phyloP scores from a whole-genome alignment of 2,113 vertebrate genomes.

The Strix aluco region DNA sequence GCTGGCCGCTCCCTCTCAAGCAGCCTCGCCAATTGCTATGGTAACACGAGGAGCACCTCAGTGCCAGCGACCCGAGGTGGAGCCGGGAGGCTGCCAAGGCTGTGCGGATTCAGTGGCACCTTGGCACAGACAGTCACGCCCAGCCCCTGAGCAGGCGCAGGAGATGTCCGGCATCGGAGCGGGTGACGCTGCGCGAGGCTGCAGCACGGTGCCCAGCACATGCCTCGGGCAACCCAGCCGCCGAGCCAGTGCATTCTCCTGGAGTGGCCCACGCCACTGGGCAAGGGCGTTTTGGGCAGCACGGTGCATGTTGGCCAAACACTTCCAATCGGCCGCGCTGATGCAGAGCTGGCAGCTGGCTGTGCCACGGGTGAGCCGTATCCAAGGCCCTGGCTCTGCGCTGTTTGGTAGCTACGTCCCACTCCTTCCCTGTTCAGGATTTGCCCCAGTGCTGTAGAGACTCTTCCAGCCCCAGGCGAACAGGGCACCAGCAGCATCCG shows the following conservation, averaged over 20 bases:
- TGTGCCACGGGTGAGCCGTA: background rate
- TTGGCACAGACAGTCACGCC: rapidly evolving
- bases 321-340: too few species aligned
- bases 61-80: background rate
- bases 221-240: background rate
- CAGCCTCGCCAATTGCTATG: background rate
- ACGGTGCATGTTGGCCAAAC: background rate
- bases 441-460: background rate
- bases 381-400: background rate
- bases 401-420: background rate
- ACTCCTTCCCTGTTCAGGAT: background rate
- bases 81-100: background rate
- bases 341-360: background rate
- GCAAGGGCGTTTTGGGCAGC: background rate
- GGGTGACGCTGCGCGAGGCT: background rate
- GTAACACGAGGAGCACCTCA: background rate
- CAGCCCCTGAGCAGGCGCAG: rapidly evolving
- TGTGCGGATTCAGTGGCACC: background rate
- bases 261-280: background rate
- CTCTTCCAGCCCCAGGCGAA: background rate
- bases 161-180: rapidly evolving
- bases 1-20: background rate
- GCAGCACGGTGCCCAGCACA: background rate
- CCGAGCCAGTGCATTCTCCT: background rate
- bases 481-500: too few species aligned